Evolutionary conservation across 2,888 invertebrate species (phyloP).

Genomic region (Linnaemya vulpina): DNA sequence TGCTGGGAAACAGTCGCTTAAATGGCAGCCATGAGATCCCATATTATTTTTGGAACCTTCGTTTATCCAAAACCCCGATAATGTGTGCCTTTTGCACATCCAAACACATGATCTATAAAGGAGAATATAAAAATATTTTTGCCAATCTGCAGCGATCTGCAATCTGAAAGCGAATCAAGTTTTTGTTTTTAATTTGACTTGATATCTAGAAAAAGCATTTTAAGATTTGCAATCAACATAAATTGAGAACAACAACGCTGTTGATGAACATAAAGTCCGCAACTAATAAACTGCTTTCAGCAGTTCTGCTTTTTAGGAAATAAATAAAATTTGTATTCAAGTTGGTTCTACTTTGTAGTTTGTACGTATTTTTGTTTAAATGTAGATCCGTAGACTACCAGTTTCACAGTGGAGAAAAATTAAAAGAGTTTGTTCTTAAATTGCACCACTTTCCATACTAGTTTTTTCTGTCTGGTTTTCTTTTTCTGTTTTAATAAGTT

Average conservation of each 20-base stretch:
- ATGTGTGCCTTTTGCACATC: no score
- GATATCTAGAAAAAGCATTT: constrained; percentile 25
- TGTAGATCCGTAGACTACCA: not conserved
- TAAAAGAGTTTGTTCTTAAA: constrained; percentile 62
- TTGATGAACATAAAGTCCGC: constrained; percentile 39
- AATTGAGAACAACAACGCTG: constrained; percentile 45
- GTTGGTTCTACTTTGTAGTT: not conserved
- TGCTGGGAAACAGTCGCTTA: no score
- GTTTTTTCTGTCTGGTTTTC: constrained; percentile 52
- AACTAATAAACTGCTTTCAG: constrained; percentile 35
- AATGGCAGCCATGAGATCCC: no score
- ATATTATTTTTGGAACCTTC: no score
- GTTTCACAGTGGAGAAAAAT: constrained; percentile 35
- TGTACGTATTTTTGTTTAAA: no score
- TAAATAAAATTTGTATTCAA: constrained; percentile 26
- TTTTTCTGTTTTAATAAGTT: constrained; percentile 26
- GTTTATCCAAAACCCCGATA: no score
- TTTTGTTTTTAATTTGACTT: constrained; percentile 27
- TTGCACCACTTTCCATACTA: constrained; percentile 70
- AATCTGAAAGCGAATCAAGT: not conserved
- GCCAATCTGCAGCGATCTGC: no score
- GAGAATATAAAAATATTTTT: no score
- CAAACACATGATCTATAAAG: not conserved
- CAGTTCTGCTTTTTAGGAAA: constrained; percentile 21
- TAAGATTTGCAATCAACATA: constrained; percentile 34